Percentiles rank a stretch among this genome's conserved stretches.
These are phyloP conservation scores for Silvanus unidentatus DNA, from an alignment of 2,888 invertebrate genomes.

Conservation along the genomic window DNA sequence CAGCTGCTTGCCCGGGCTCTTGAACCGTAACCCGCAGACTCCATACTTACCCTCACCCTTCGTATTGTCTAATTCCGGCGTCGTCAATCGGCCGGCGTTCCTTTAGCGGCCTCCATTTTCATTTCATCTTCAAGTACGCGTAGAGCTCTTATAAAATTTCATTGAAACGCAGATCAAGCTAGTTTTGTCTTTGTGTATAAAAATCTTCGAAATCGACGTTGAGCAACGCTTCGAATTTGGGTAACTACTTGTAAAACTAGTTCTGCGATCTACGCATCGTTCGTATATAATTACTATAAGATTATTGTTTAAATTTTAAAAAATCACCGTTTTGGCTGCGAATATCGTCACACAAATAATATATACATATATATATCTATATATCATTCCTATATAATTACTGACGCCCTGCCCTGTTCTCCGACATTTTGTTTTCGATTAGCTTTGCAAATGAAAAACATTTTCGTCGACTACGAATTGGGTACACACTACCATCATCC, in stretches of 20 bases:
- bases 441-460: constrained; percentile 26
- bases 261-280: constrained; percentile 43
- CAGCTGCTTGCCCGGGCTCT: neutral
- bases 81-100: too few species aligned
- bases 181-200: constrained; percentile 3
- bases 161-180: constrained; percentile 1
- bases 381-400: constrained; percentile 24
- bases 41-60: neutral
- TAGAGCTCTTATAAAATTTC: neutral
- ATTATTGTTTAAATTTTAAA: constrained; percentile 30
- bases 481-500: constrained; percentile 19
- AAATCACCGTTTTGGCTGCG: constrained; percentile 46
- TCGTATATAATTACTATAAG: constrained; percentile 34
- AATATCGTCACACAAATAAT: constrained; percentile 36
- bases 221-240: constrained; percentile 40
- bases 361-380: too few species aligned
- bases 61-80: too few species aligned
- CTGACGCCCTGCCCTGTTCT: constrained; percentile 35
- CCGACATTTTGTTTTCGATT: constrained; percentile 42
- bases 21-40: neutral
- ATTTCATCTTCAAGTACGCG: too few species aligned
- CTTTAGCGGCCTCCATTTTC: too few species aligned
- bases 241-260: constrained; percentile 46
- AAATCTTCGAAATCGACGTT: constrained; percentile 1
- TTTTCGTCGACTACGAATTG: constrained; percentile 26